A percentile compares a stretch with the other conserved stretches of the same genome.
phyloP scores from a whole-genome alignment of 2,113 vertebrate genomes.

The Ursus arctos region DNA sequence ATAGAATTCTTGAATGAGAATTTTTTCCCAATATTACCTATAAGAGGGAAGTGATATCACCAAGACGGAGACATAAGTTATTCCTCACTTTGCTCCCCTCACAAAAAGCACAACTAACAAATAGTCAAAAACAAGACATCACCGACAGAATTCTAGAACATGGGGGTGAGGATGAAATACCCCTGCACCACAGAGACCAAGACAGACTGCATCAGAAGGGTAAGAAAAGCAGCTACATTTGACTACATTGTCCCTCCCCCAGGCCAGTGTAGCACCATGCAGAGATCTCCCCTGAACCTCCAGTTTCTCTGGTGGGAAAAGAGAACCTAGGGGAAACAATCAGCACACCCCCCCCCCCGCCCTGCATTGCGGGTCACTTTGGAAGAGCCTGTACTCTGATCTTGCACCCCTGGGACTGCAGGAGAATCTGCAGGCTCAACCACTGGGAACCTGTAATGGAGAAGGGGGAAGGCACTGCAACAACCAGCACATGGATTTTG shows the following conservation, averaged over 20 bases:
- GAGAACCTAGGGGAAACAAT: neutral
- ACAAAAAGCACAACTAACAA: neutral
- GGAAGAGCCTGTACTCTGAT: neutral
- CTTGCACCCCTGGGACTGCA: neutral
- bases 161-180: neutral
- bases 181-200: neutral
- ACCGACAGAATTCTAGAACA: neutral
- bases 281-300: neutral
- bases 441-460: neutral
- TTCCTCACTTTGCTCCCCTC: neutral
- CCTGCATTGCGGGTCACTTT: neutral
- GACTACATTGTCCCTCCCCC: neutral
- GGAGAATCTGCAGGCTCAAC: neutral
- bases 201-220: neutral
- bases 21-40: neutral
- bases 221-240: neutral
- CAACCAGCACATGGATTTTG: neutral
- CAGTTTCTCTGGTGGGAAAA: neutral
- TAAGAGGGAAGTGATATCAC: neutral
- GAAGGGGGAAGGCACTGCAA: neutral
- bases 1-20: slow-evolving; percentile 3
- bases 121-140: neutral
- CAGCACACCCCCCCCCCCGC: neutral
- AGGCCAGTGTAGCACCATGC: neutral
- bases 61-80: neutral